Percentiles rank a stretch among this genome's conserved stretches.
These are phyloP conservation scores for Poliocrania exsul DNA, from an alignment of 2,797 vertebrate genomes.

Conservation along the genomic window DNA sequence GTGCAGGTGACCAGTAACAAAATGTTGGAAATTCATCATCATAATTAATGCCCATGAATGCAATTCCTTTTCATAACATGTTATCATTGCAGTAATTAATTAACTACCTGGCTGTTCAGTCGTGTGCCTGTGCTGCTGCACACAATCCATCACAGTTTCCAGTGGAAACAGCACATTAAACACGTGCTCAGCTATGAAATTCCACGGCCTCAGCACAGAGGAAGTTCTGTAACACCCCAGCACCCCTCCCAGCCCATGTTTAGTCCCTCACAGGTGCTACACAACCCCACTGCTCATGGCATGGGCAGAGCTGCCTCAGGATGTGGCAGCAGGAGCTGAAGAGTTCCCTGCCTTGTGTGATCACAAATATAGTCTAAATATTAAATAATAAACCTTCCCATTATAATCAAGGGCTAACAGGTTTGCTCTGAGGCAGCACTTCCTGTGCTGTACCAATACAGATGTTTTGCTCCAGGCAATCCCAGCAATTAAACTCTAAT, in stretches of 20 bases:
- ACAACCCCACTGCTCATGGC: accelerated
- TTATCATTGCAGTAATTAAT: conserved; percentile 47
- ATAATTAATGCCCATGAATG: not conserved
- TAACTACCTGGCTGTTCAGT: not conserved
- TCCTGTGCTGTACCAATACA: not conserved
- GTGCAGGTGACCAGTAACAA: not conserved
- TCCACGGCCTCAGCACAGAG: not conserved
- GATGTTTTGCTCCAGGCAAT: not conserved
- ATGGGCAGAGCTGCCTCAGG: accelerated
- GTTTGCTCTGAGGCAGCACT: not conserved
- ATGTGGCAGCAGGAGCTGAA: not conserved
- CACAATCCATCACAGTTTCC: conserved; percentile 7
- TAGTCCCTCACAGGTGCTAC: not conserved
- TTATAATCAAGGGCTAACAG: not conserved
- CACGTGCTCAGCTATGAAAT: not conserved
- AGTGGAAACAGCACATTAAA: not conserved
- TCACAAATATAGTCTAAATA: not conserved
- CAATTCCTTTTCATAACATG: not conserved
- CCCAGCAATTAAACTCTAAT: not conserved
- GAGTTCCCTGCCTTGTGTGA: not conserved
- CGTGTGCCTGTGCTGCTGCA: not conserved
- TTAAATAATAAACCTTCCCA: not conserved
- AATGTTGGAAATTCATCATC: not conserved
- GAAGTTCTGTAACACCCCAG: not conserved
- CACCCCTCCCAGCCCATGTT: accelerated